Conservation (phyloP, 1,140 invertebrate genomes). For the Prorops nasuta region DNA sequence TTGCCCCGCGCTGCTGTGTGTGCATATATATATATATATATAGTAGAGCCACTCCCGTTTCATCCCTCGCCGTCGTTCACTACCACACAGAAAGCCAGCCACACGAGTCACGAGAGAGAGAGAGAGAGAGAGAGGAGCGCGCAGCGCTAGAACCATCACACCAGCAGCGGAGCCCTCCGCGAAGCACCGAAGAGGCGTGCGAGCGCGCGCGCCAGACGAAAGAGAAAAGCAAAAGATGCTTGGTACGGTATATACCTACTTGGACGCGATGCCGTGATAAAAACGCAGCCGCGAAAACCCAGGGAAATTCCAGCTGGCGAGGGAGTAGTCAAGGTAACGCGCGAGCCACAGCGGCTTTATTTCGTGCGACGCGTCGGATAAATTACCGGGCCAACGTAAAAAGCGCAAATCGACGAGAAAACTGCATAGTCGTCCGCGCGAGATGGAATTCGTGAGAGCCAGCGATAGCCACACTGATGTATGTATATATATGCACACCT, state of each 20-base stretch:
- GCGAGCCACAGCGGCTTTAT: conserved; percentile 27
- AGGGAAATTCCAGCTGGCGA: conserved; percentile 19
- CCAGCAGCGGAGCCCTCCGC: too few relatives aligned
- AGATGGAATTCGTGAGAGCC: too few relatives aligned
- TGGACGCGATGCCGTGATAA: conserved; percentile 31
- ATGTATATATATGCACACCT: too few relatives aligned
- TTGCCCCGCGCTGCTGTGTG: too few relatives aligned
- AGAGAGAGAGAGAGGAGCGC: background rate
- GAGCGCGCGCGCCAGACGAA: background rate
- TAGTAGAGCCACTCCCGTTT: too few relatives aligned
- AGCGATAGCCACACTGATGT: too few relatives aligned
- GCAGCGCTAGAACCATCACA: too few relatives aligned
- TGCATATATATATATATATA: too few relatives aligned
- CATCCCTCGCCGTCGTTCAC: too few relatives aligned
- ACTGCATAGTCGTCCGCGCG: too few relatives aligned
- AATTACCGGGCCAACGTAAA: conserved; percentile 21
- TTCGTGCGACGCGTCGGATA: conserved; percentile 29
- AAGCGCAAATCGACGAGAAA: background rate
- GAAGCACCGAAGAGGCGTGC: conserved; percentile 19
- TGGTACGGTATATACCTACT: too few relatives aligned
- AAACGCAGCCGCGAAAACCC: conserved; percentile 32
- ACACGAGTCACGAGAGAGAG: background rate
- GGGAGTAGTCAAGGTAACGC: conserved; percentile 36
- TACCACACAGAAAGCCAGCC: too few relatives aligned
- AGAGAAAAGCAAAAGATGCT: background rate